Evolutionary conservation across 1,140 invertebrate genomes (phyloP), one percentile per base, ranked within the genome.

Genomic region (Mylabris phalerata): DNA sequence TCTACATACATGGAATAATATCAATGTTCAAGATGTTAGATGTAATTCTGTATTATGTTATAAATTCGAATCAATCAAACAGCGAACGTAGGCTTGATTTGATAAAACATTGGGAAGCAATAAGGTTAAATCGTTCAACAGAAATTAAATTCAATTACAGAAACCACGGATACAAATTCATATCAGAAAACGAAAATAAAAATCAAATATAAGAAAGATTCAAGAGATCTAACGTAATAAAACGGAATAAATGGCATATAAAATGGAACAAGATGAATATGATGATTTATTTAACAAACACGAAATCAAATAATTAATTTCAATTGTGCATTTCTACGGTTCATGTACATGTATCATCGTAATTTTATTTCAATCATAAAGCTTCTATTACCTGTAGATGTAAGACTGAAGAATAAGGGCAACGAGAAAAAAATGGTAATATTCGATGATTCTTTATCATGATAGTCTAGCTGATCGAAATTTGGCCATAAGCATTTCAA

Each of bases 71-170:
- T 52, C 50, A 52, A 52, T 52, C 50, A 52, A 52, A 43, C 13
- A 52, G 50, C 40, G 50, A 52, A 52, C 50, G 50, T 52, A 32
- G 50, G 39, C 50, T 52, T 52, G 50, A 52, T 52, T 52, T 40
- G 50, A 43, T 43, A 52, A 52, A 52, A 52, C 39, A 9, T 24
- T 32, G 32, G 32, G 4, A n/a, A 26, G 50, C 50, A 52, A 52
- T 44, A 10, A 52, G 40, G 50, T 52, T 52, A 52, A 52, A 43
- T 52, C 50, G 41, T 52, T 52, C 50, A 52, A 41, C 50, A 52
- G 50, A 52, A 52, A 52, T 52, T 52, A 52, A 52, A 52, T 52
- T 52, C 50, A 52, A 52, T 52, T 52, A 52, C 50, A 25, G 50
- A 43, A 52, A 13, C 50, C 32, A 43, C 50, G 50, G 50, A 52